phyloP scores from a whole-genome alignment of 37 sponge, comb jelly and placozoan genomes.

The Petrosia ficiformis region DNA sequence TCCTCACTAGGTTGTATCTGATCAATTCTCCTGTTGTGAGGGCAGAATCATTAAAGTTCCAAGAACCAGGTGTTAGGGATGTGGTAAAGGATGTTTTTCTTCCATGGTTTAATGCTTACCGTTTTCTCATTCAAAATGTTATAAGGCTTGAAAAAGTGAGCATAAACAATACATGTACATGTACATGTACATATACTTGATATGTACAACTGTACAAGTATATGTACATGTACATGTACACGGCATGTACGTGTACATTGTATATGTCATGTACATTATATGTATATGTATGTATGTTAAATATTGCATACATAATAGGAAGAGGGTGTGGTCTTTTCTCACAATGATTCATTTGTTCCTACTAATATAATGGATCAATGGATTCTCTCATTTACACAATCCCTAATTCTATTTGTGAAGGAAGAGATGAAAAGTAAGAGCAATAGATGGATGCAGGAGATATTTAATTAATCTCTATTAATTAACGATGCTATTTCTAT shows the following conservation, averaged over 20 bases:
- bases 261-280: too few relatives aligned
- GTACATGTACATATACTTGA: too few relatives aligned
- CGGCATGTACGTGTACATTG: too few relatives aligned
- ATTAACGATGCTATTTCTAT: not conserved
- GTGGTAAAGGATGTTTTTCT: conserved; percentile 96
- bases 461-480: not conserved
- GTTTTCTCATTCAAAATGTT: conserved; percentile 96
- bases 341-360: conserved; percentile 50
- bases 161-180: not conserved
- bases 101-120: conserved; percentile 98
- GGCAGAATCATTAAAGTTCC: conserved; percentile 89
- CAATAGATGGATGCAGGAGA: not conserved
- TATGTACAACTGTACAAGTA: too few relatives aligned
- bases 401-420: conserved; percentile 79
- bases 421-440: conserved; percentile 85
- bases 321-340: conserved; percentile 62
- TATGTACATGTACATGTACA: too few relatives aligned
- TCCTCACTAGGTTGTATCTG: conserved; percentile 72
- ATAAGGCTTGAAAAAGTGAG: conserved; percentile 60
- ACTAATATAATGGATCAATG: conserved; percentile 91
- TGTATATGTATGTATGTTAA: too few relatives aligned
- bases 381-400: conserved; percentile 92
- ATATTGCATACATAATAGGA: not conserved
- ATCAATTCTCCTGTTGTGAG: conserved; percentile 96
- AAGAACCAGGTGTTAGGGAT: conserved; percentile 92